A percentile compares a stretch with the other conserved stretches of the same genome.
These are phyloP conservation scores for Teleopsis dalmanni DNA, from an alignment of 1,140 invertebrate species.

Conservation along the genomic window DNA sequence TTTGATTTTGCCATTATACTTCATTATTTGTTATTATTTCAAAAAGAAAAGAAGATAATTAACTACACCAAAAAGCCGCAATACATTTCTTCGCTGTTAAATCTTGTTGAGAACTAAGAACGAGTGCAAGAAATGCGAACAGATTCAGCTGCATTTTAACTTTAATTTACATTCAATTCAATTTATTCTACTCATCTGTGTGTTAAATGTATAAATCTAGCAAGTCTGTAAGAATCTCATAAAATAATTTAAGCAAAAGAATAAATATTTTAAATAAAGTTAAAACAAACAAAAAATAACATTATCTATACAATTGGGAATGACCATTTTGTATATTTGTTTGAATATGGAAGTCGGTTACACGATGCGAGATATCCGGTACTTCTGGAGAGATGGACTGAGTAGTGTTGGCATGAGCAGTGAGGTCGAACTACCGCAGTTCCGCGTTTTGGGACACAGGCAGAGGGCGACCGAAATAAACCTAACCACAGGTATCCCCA, in stretches of 20 bases:
- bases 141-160: too few species aligned
- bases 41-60: too few species aligned
- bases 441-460: slow-evolving; percentile 86
- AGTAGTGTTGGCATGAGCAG: slow-evolving; percentile 84
- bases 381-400: slow-evolving; percentile 86
- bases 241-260: slow-evolving; percentile 3
- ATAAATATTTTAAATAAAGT: not conserved
- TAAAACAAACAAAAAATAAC: slow-evolving; percentile 5
- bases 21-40: too few species aligned
- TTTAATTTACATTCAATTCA: too few species aligned
- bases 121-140: too few species aligned
- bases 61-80: too few species aligned
- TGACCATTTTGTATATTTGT: slow-evolving; percentile 48
- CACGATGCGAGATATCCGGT: slow-evolving; percentile 94
- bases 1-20: too few species aligned
- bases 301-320: slow-evolving; percentile 36
- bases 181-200: too few species aligned
- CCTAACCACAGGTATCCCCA: slow-evolving; percentile 83
- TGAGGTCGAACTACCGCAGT: slow-evolving; percentile 89
- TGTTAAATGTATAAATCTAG: too few species aligned
- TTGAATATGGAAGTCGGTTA: slow-evolving; percentile 71
- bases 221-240: too few species aligned
- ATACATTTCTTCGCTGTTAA: too few species aligned
- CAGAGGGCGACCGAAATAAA: slow-evolving; percentile 86
- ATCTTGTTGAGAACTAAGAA: too few species aligned